Evolutionary conservation across 2,113 vertebrate genomes (phyloP).

Genomic region (Chloebia gouldiae): DNA sequence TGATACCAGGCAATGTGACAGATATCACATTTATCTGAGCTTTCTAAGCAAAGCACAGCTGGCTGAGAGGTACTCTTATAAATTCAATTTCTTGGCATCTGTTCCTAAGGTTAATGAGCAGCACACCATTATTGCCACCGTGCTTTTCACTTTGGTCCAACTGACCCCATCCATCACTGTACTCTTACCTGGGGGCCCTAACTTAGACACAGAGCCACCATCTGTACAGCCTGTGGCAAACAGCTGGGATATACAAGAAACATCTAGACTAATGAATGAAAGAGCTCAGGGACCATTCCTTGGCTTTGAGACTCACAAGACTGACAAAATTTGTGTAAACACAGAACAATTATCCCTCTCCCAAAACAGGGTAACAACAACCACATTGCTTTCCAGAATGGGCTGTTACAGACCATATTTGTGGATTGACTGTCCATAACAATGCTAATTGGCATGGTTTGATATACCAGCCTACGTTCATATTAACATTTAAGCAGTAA

Average conservation of each 20-base stretch:
- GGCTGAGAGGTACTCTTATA: neutral
- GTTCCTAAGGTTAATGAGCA: neutral
- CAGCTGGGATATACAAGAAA: neutral
- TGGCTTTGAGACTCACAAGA: neutral
- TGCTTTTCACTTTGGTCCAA: neutral
- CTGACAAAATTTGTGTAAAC: neutral
- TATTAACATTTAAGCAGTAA: neutral
- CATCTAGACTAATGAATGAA: neutral
- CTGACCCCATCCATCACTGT: neutral
- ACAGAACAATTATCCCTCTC: neutral
- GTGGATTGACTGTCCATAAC: neutral
- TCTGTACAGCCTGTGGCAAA: neutral
- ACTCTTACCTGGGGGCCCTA: neutral
- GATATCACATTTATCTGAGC: neutral
- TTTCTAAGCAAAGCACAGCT: neutral
- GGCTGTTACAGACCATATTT: neutral
- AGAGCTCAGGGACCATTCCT: neutral
- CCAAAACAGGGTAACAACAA: neutral
- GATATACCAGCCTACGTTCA: neutral
- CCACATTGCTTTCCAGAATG: neutral
- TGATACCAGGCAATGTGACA: neutral
- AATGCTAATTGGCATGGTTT: neutral
- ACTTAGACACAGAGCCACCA: neutral
- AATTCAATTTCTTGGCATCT: neutral
- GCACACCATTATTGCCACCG: neutral